Conservation (phyloP, 2,797 vertebrate genomes). For the Onychomys arenicola region DNA sequence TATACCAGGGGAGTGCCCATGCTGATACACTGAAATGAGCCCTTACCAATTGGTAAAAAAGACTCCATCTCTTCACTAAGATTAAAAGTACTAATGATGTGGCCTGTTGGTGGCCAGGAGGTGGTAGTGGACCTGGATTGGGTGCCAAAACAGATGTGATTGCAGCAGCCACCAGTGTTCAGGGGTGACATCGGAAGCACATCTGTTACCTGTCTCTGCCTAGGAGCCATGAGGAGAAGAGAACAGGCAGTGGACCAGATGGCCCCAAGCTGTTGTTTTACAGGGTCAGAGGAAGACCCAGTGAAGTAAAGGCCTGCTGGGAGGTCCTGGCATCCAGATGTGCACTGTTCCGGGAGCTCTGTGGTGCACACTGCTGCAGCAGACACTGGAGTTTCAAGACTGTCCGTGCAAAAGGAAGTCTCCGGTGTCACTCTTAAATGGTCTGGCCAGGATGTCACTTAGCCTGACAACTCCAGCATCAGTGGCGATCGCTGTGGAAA, state of each 20-base stretch:
- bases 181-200: not conserved
- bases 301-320: not conserved
- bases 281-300: not conserved
- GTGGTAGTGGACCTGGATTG: not conserved
- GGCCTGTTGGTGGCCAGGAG: not conserved
- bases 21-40: conserved; percentile 23
- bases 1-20: not conserved
- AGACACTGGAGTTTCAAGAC: not conserved
- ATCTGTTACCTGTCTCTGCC: not conserved
- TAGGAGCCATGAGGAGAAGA: not conserved
- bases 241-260: not conserved
- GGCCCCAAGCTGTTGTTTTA: not conserved
- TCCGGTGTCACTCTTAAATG: not conserved
- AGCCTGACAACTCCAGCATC: not conserved
- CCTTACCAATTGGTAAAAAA: not conserved
- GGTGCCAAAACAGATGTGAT: not conserved
- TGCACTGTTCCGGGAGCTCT: not conserved
- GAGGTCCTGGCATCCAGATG: not conserved
- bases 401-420: not conserved
- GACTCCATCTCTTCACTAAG: not conserved
- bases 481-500: not conserved
- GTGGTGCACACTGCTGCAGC: not conserved
- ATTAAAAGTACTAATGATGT: not conserved
- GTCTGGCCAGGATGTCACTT: not conserved
- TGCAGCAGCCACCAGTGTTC: not conserved